Evolutionary conservation across 2,888 invertebrate genomes (phyloP).

Genomic region (Gastracanthus pulcherrimus): DNA sequence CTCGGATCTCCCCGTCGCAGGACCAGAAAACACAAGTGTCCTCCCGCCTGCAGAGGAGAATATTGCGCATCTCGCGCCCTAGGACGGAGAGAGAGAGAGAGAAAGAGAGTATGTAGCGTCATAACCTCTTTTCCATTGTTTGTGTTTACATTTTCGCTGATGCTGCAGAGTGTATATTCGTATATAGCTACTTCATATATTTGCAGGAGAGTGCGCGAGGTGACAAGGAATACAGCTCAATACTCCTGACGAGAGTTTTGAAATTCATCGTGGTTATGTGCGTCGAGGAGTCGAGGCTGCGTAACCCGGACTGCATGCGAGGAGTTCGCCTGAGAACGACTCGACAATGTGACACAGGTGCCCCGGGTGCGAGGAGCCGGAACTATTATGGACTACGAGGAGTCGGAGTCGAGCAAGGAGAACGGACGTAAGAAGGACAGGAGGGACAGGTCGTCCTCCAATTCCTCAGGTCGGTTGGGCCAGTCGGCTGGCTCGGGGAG

Average conservation of each 20-base stretch:
- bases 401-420: conserved; percentile 71
- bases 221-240: no score
- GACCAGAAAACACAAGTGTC: neutral
- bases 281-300: neutral
- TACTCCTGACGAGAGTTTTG: neutral
- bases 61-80: conserved; percentile 4
- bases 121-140: conserved; percentile 51
- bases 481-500: conserved; percentile 51
- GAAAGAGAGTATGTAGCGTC: conserved; percentile 33
- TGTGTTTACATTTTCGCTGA: conserved; percentile 1
- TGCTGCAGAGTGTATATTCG: no score
- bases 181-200: no score
- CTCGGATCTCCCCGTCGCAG: no score
- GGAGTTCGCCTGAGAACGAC: neutral
- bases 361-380: neutral
- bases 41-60: neutral
- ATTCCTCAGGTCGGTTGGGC: no score
- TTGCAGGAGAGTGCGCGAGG: no score
- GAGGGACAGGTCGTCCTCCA: no score
- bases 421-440: conserved; percentile 63
- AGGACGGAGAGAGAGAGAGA: neutral
- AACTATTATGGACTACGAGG: conserved; percentile 69
- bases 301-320: neutral
- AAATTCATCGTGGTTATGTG: conserved; percentile 47
- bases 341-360: conserved; percentile 60